These are phyloP conservation scores for Hemicentrotus pulcherrimus DNA, from an alignment of 35 echinoderm and acorn worm species.

Conservation along the genomic window DNA sequence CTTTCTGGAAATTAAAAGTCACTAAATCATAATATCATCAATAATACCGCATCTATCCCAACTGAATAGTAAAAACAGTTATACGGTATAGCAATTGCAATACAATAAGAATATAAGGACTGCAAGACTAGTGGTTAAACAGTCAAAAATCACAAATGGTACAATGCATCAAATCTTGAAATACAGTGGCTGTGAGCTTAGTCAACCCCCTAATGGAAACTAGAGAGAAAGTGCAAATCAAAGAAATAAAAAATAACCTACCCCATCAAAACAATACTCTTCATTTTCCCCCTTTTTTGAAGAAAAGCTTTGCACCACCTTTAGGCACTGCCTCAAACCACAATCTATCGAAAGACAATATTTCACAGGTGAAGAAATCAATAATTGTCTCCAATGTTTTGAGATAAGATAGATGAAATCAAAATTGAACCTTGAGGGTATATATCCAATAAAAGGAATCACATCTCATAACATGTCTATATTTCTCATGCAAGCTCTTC, in stretches of 20 bases:
- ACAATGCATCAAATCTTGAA: neutral
- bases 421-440: constrained; percentile 11
- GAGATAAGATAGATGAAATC: neutral
- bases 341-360: neutral
- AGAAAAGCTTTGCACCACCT: neutral
- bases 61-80: neutral
- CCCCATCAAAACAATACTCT: neutral
- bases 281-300: neutral
- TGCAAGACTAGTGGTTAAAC: neutral
- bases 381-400: neutral
- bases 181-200: neutral
- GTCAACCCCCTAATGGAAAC: neutral
- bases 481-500: neutral
- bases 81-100: neutral
- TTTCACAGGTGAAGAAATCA: neutral
- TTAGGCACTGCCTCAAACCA: neutral
- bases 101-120: neutral
- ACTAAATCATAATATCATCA: no score
- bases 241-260: neutral
- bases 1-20: neutral
- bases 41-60: neutral
- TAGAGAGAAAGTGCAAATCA: neutral
- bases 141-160: neutral
- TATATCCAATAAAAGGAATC: constrained; percentile 19
- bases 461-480: constrained; percentile 3